These are phyloP conservation scores for Sander lucioperca DNA, from an alignment of 2,113 vertebrate genomes.

Conservation along the genomic window DNA sequence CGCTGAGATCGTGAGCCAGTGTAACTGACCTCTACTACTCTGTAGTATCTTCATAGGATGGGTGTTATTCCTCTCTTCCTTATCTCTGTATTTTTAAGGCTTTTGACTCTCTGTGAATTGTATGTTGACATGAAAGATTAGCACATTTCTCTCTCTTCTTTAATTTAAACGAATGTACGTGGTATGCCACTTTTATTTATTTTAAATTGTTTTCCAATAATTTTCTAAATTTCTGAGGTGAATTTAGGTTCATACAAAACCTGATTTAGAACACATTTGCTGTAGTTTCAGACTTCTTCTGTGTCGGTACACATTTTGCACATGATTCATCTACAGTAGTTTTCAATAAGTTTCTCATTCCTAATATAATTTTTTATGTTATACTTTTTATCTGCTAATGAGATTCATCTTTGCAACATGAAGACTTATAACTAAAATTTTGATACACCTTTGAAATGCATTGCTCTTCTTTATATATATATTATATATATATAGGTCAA, in stretches of 20 bases:
- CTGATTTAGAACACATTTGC: conserved; percentile 24
- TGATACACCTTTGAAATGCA: conserved; percentile 40
- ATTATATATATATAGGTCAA: conserved; percentile 27
- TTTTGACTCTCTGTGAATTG: conserved; percentile 75
- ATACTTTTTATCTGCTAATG: conserved; percentile 66
- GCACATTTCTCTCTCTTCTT: conserved; percentile 45
- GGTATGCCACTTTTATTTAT: conserved; percentile 78
- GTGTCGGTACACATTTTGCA: conserved; percentile 80
- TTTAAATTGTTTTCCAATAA: conserved; percentile 51
- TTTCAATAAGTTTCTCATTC: conserved; percentile 36
- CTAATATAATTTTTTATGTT: conserved; percentile 64
- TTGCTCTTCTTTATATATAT: conserved; percentile 23
- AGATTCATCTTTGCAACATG: conserved; percentile 30
- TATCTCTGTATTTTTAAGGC: conserved; percentile 79
- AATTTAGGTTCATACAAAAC: conserved; percentile 26
- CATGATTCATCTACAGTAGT: conserved; percentile 52
- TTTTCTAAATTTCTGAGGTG: conserved; percentile 26
- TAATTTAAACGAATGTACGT: conserved; percentile 76
- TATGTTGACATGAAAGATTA: conserved; percentile 41
- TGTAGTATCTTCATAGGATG: conserved; percentile 31
- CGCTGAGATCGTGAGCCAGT: conserved; percentile 90
- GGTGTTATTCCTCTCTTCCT: conserved; percentile 45
- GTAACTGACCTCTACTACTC: conserved; percentile 58
- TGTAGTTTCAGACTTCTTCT: conserved; percentile 51
- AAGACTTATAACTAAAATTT: conserved; percentile 36